A percentile compares a stretch with the other conserved stretches of the same genome.
Conservation (phyloP, 35 echinoderm and acorn worm genomes). For the Lytechinus variegatus region DNA sequence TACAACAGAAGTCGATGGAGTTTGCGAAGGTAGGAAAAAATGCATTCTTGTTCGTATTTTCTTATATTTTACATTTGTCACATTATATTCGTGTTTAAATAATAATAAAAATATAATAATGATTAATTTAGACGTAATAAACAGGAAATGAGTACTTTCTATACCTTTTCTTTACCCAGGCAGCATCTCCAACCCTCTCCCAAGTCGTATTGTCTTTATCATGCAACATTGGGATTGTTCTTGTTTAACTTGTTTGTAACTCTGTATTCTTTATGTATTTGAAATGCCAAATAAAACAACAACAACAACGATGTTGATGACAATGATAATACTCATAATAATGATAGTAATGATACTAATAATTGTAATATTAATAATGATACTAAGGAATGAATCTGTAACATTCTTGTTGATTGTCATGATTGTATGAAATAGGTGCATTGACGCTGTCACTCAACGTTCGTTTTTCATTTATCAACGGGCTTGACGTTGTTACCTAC, state of each 20-base stretch:
- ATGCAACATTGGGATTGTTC: no score
- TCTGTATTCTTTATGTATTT: no score
- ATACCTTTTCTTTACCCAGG: no score
- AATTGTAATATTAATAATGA: neutral
- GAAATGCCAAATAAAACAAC: no score
- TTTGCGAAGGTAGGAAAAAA: neutral
- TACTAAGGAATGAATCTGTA: neutral
- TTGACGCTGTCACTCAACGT: neutral
- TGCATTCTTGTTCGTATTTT: no score
- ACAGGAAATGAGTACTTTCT: no score
- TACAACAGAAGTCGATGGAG: neutral
- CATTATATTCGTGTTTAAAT: neutral
- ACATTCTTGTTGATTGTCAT: no score
- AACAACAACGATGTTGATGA: no score
- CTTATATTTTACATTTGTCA: neutral
- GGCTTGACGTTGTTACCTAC: neutral
- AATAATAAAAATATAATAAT: neutral
- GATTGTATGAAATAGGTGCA: neutral
- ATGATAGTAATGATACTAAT: neutral
- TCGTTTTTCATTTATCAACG: neutral
- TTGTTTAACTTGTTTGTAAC: no score
- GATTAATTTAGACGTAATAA: neutral
- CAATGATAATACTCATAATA: no score
- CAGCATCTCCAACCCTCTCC: no score
- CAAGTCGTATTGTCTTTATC: no score